phyloP scores from a whole-genome alignment of 2,888 invertebrate genomes.

The Tenthredo notha region DNA sequence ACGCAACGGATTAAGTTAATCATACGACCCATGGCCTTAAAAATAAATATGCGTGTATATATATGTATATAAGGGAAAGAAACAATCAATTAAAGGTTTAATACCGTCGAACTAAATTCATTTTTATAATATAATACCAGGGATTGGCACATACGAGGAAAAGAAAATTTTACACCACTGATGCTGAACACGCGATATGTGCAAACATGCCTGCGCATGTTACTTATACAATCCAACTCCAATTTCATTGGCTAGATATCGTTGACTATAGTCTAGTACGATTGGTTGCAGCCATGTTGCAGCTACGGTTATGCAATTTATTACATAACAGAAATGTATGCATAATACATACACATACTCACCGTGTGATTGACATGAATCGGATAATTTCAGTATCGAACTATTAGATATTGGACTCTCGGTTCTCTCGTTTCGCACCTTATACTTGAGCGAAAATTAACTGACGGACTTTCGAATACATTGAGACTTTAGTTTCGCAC shows the following conservation, averaged over 20 bases:
- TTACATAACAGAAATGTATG: too few relatives aligned
- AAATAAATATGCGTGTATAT: not conserved
- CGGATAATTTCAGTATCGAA: not conserved
- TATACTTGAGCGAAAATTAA: not conserved
- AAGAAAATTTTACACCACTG: not conserved
- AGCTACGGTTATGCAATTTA: not conserved
- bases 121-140: not conserved
- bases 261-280: not conserved
- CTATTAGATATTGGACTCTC: not conserved
- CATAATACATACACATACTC: not conserved
- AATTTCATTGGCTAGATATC: not conserved
- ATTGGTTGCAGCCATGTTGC: conserved; percentile 19
- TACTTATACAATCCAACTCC: not conserved
- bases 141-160: not conserved
- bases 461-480: not conserved
- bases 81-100: not conserved
- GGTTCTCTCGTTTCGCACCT: not conserved
- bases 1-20: conserved; percentile 33
- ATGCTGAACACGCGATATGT: not conserved
- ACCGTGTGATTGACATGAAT: not conserved
- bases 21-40: not conserved
- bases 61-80: not conserved
- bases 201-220: not conserved
- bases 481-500: not conserved
- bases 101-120: not conserved